These are phyloP conservation scores for Sarcophilus harrisii DNA, from an alignment of 2,797 vertebrate species.

Conservation along the genomic window DNA sequence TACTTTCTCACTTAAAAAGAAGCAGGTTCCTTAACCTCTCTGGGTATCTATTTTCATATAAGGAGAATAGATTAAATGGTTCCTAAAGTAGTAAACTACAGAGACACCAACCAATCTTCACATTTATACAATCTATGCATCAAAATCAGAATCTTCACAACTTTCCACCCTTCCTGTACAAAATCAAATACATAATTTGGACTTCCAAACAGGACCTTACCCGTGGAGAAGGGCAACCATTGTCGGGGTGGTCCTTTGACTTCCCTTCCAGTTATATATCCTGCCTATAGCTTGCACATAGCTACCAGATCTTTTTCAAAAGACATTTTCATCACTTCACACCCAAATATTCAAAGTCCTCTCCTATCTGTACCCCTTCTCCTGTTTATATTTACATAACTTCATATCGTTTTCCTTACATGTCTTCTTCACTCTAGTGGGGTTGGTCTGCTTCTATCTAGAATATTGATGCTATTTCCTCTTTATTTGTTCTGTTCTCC, in stretches of 20 bases:
- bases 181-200: conserved; percentile 52
- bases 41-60: not conserved
- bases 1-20: not conserved
- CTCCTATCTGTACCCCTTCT: not conserved
- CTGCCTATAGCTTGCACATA: not conserved
- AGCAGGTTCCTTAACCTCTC: not conserved
- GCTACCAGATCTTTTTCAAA: not conserved
- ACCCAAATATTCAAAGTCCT: not conserved
- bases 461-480: not conserved
- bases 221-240: conserved; percentile 48
- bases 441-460: not conserved
- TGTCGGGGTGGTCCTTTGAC: conserved; percentile 36
- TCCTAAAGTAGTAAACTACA: not conserved
- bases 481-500: not conserved
- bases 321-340: not conserved
- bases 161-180: not conserved
- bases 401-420: not conserved
- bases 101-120: not conserved
- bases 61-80: not conserved
- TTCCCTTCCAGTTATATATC: not conserved
- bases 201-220: conserved; percentile 48
- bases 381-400: not conserved
- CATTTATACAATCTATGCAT: not conserved
- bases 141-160: not conserved
- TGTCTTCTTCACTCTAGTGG: not conserved